These are phyloP conservation scores for Drosophila mayri DNA, from an alignment of 1,140 invertebrate species.

Conservation along the genomic window DNA sequence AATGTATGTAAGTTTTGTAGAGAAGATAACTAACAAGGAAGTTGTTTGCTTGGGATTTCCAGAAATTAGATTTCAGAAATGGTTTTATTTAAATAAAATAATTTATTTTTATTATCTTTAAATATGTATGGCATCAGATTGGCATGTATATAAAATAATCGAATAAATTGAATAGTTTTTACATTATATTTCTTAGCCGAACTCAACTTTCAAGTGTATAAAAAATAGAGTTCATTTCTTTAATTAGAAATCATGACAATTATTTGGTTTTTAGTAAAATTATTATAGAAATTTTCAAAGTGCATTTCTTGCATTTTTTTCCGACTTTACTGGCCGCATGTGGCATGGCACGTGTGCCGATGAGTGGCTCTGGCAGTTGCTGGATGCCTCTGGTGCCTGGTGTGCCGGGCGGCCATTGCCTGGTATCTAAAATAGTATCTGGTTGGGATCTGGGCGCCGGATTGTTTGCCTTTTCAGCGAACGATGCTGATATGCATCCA, in stretches of 20 bases:
- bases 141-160: not conserved
- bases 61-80: not conserved
- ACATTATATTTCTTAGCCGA: too few relatives aligned
- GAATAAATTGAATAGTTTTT: too few relatives aligned
- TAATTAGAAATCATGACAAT: not conserved
- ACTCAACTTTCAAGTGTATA: not conserved
- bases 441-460: conserved; percentile 17
- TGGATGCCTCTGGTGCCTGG: conserved; percentile 8
- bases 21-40: not conserved
- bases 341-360: conserved; percentile 40
- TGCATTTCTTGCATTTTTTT: conserved; percentile 1
- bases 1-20: not conserved
- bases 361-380: conserved; percentile 45
- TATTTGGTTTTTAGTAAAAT: too few relatives aligned
- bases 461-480: conserved; percentile 48
- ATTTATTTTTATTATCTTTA: not conserved
- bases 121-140: too few relatives aligned
- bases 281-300: not conserved
- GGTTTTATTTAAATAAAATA: not conserved
- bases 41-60: accelerated
- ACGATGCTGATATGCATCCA: conserved; percentile 47
- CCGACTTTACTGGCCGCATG: conserved; percentile 16
- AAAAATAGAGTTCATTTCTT: not conserved
- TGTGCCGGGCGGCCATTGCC: not conserved
- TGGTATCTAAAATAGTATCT: conserved; percentile 36